phyloP scores from a whole-genome alignment of 2,888 invertebrate genomes.

The Seira musarum region DNA sequence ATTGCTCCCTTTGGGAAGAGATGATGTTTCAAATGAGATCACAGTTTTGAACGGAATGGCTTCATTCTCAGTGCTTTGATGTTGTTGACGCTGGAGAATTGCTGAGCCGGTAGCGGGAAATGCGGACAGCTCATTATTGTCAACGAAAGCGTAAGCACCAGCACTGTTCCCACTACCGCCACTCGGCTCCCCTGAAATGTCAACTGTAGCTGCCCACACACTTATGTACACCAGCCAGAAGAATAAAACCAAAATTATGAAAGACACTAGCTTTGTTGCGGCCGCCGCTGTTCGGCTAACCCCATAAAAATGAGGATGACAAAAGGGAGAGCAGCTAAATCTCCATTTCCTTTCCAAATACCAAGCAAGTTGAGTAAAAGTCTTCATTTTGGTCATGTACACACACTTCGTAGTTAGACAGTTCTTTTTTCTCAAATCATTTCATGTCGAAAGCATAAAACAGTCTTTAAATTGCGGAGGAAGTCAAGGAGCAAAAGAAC shows the following conservation, averaged over 20 bases:
- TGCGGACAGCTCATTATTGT: constrained; percentile 51
- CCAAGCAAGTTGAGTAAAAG: constrained; percentile 60
- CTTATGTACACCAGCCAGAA: constrained; percentile 55
- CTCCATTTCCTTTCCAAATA: constrained; percentile 64
- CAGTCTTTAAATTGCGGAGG: constrained; percentile 14
- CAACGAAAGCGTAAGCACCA: constrained; percentile 41
- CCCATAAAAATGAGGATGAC: constrained; percentile 35
- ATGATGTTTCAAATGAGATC: constrained; percentile 54
- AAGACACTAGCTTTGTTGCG: constrained; percentile 41
- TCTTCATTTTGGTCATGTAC: constrained; percentile 53
- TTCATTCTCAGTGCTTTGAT: constrained; percentile 45
- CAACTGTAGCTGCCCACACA: constrained; percentile 56
- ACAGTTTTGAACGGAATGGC: constrained; percentile 49
- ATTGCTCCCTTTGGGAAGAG: constrained; percentile 44
- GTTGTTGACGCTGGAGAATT: constrained; percentile 25
- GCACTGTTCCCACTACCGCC: constrained; percentile 20
- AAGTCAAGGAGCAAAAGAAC: background rate
- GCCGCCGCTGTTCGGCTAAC: constrained; percentile 37
- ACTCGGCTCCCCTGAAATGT: constrained; percentile 31
- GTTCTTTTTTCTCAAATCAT: constrained; percentile 17
- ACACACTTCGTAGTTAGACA: background rate
- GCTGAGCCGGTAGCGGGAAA: constrained; percentile 39
- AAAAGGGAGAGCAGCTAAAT: constrained; percentile 45
- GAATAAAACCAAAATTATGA: constrained; percentile 47
- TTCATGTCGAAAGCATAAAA: constrained; percentile 4